Evolutionary conservation across 2,888 invertebrate species (phyloP), one percentile per base, ranked within the genome.

Genomic region (Nomada ferruginata): DNA sequence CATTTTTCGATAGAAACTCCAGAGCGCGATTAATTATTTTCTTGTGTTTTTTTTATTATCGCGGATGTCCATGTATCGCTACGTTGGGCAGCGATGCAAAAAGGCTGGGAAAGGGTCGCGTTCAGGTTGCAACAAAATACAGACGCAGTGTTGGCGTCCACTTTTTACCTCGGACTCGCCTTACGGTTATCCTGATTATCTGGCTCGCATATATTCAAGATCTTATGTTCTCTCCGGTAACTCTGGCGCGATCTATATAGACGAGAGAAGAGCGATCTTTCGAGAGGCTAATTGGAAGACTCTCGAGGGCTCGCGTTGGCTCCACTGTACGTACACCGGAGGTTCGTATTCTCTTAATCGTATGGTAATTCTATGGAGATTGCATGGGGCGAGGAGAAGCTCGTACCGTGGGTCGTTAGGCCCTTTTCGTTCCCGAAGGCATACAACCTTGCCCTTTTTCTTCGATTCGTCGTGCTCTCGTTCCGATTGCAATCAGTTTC

Each of bases 341-440:
- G 86, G 86, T 86, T 85, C 87, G 86, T 89, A 89, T 85, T 89
- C 87, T 91, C 87, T 91, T 93, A 93, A 93, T 93, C 91, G 92
- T 93, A 93, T 93, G 93, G 90, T 93, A 93, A 93, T 93, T 89
- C 89, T 93, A 93, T 93, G 93, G 92, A 93, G 91, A 93, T 93
- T 93, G 92, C 92, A 91, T 86, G 91, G 90, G 87, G 89, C 89
- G 91, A 89, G 89, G 90, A 90, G 91, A 87, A 89, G 90, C 91
- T 92, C 91, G 91, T 92, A 91, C 89, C 91, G 89, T 87, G 89
- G 90, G 86, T 92, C 92, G 92, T 91, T 91, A 90, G 90, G 90
- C 88, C 89, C 90, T 89, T 89, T 89, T 89, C 87, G 79, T 87
- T 75, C 86, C 84, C 87, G 75, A 84, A 82, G 84, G 84, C 87